Conservation (phyloP, 1,140 invertebrate genomes). For the Chrysopa pallens region DNA sequence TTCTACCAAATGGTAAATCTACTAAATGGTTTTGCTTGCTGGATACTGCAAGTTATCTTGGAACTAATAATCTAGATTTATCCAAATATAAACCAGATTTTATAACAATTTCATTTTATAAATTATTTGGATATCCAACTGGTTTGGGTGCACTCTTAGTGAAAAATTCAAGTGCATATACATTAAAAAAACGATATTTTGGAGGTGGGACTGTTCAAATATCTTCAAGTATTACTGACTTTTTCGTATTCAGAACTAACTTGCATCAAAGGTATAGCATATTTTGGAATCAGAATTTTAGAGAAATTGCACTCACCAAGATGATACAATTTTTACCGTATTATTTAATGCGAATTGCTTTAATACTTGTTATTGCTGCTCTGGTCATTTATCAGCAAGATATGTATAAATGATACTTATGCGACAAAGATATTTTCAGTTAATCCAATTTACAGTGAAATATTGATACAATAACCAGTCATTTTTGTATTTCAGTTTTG, state of each 20-base stretch:
- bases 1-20: slow-evolving; percentile 19
- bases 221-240: slow-evolving; percentile 45
- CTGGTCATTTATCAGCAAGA: too few relatives aligned
- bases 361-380: too few relatives aligned
- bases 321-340: too few relatives aligned
- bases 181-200: slow-evolving; percentile 63
- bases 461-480: too few relatives aligned
- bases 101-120: slow-evolving; percentile 87
- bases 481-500: slow-evolving; percentile 46
- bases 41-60: slow-evolving; percentile 70
- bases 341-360: too few relatives aligned
- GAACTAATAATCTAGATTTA: slow-evolving; percentile 67
- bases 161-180: slow-evolving; percentile 38
- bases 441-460: too few relatives aligned
- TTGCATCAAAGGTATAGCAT: slow-evolving; percentile 48
- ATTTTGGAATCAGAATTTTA: too few relatives aligned
- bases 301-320: too few relatives aligned
- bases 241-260: slow-evolving; percentile 42
- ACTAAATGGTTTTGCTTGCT: slow-evolving; percentile 62
- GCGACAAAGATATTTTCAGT: too few relatives aligned
- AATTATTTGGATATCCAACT: slow-evolving; percentile 95
- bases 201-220: slow-evolving; percentile 85
- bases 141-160: slow-evolving; percentile 80
- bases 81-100: slow-evolving; percentile 63
- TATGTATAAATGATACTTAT: too few relatives aligned